phyloP scores from a whole-genome alignment of 2,797 vertebrate species.

The Melanotaenia nigrans region DNA sequence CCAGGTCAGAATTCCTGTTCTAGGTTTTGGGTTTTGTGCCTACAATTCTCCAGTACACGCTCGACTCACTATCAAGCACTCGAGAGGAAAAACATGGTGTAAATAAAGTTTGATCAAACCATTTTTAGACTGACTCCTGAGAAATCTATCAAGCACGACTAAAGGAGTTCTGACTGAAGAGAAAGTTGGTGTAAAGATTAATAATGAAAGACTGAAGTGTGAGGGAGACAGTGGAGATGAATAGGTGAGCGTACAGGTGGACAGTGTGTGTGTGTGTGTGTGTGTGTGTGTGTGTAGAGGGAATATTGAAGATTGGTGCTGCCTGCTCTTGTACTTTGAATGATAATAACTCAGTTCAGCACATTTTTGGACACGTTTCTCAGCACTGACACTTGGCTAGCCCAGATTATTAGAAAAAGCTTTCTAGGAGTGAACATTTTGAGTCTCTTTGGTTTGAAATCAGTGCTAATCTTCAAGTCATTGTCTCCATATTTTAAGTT shows the following conservation, averaged over 20 bases:
- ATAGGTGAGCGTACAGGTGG: constrained; percentile 23
- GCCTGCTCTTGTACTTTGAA: constrained; percentile 45
- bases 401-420: constrained; percentile 33
- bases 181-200: constrained; percentile 68
- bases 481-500: constrained; percentile 41
- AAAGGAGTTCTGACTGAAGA: constrained; percentile 54
- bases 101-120: constrained; percentile 62
- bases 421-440: constrained; percentile 29
- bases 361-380: constrained; percentile 52
- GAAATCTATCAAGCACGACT: constrained; percentile 73
- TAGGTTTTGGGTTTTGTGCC: constrained; percentile 7
- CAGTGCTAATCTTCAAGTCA: constrained; percentile 18
- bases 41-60: constrained; percentile 10
- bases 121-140: constrained; percentile 70
- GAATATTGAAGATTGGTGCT: constrained; percentile 11
- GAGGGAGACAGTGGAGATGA: constrained; percentile 36
- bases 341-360: constrained; percentile 63
- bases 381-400: constrained; percentile 36
- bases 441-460: constrained; percentile 41
- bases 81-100: constrained; percentile 12
- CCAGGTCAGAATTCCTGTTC: constrained; percentile 6
- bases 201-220: constrained; percentile 74
- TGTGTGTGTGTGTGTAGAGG: constrained; percentile 9
- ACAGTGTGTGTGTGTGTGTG: neutral
- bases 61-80: constrained; percentile 10